Conservation (phyloP, 2,113 vertebrate genomes). For the Cavia porcellus region DNA sequence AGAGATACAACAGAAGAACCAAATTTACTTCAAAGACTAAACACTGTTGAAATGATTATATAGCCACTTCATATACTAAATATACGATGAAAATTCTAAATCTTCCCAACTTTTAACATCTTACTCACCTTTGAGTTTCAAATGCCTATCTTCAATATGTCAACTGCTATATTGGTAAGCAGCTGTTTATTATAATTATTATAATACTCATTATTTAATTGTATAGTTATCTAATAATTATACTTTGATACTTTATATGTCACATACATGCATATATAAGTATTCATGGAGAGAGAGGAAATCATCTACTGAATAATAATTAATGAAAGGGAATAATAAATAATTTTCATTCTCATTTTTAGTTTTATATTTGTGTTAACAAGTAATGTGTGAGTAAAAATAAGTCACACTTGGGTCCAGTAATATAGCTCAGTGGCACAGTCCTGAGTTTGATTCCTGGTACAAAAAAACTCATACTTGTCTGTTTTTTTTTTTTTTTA, state of each 20-base stretch:
- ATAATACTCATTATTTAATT: background rate
- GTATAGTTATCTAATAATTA: background rate
- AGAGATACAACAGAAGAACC: slow-evolving; percentile 18
- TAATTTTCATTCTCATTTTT: background rate
- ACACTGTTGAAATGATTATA: slow-evolving; percentile 31
- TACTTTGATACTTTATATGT: background rate
- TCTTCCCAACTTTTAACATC: background rate
- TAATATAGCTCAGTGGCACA: no score
- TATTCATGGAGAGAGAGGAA: background rate
- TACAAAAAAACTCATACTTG: background rate
- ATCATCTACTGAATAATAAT: background rate
- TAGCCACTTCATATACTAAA: slow-evolving; percentile 20
- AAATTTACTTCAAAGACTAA: slow-evolving; percentile 66
- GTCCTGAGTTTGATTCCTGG: no score
- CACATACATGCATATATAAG: background rate
- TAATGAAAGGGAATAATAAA: background rate
- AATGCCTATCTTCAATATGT: slow-evolving; percentile 13
- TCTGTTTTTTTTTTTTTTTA: background rate
- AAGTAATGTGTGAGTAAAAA: background rate
- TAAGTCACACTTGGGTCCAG: no score
- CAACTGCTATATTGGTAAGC: background rate
- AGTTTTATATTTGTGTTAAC: background rate
- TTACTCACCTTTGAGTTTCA: background rate
- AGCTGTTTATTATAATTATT: background rate
- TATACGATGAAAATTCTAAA: background rate